Base-by-base conservation (phyloP, 2,797 vertebrate species). In the Spinus olivaceus region DNA sequence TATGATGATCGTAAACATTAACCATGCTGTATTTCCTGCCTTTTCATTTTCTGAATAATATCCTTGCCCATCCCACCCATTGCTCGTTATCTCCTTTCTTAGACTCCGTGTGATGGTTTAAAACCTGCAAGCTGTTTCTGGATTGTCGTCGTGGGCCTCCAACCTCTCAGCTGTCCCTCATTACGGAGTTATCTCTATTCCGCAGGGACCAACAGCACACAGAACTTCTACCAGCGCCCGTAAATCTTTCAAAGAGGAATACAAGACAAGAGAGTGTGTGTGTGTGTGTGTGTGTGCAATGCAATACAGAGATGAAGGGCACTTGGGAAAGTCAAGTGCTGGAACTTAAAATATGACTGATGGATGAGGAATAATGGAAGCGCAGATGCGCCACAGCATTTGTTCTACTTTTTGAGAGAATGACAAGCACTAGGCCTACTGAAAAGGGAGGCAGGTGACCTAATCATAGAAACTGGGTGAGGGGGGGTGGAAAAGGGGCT, bases 321-420 rank as follows among this genome's bases (percentile, higher is more conserved):
- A 78, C 73, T 85, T 89, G 81, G 93, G 96, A 97, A 94, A 96
- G 92, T 96, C 96, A 96, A 98, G 94, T 87, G 90, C 61, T 90
- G 70, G 74, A 94, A 89, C 91, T 96, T 94, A 96, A 97, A 97
- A 97, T 97, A 96, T 96, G 94, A 97, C 97, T 96, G 95, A 97
- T 91, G 83, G 94, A 96, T 93, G 88, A 97, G 92, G 96, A 92
- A 91, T 79, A 82, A 94, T 90, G 77, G 72, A 81, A 83, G 72
- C 15, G 7, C 65, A 89, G 90, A 95, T 92, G 93, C 0, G 4
- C 91, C 60, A 77, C 14, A n/a, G 85, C 81, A 81, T 92, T 97
- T 94, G 77, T 86, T 91, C 80, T 95, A 61, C 74, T 86, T 93
- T 89, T 79, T 76, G 63, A 86, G 91, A 78, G 84, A 94, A 96